Conservation (phyloP, 2,888 invertebrate genomes). For the Lasiommata megera region DNA sequence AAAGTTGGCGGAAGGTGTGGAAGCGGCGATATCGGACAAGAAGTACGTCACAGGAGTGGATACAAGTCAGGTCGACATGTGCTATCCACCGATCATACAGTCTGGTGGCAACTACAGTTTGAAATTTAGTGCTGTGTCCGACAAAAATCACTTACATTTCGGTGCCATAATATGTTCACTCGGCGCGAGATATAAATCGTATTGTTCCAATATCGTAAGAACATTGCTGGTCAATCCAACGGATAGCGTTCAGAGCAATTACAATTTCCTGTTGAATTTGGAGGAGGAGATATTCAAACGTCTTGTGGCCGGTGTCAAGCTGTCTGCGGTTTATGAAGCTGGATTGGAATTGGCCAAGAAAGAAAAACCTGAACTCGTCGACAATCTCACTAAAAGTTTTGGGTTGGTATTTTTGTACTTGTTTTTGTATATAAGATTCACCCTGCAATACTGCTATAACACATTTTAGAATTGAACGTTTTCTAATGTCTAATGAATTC, state of each 20-base stretch:
- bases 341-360: constrained; percentile 91
- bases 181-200: constrained; percentile 97
- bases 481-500: too few species aligned
- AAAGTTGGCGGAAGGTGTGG: constrained; percentile 97
- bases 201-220: constrained; percentile 98
- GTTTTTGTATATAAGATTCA: neutral
- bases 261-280: constrained; percentile 93
- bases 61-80: constrained; percentile 95
- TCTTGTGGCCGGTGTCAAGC: constrained; percentile 89
- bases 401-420: constrained; percentile 76
- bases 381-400: constrained; percentile 96
- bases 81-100: constrained; percentile 99
- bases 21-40: constrained; percentile 95
- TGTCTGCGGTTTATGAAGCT: constrained; percentile 93
- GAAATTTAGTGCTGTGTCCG: constrained; percentile 97
- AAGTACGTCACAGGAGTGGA: constrained; percentile 97
- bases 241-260: constrained; percentile 89
- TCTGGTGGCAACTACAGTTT: constrained; percentile 98
- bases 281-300: constrained; percentile 95
- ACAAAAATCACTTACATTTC: constrained; percentile 96
- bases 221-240: constrained; percentile 98
- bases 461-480: too few species aligned
- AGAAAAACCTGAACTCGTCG: constrained; percentile 91
- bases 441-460: too few species aligned
- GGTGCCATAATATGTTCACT: constrained; percentile 97